Conservation (phyloP, 2,797 vertebrate genomes). For the Chaetodon trifasciatus region DNA sequence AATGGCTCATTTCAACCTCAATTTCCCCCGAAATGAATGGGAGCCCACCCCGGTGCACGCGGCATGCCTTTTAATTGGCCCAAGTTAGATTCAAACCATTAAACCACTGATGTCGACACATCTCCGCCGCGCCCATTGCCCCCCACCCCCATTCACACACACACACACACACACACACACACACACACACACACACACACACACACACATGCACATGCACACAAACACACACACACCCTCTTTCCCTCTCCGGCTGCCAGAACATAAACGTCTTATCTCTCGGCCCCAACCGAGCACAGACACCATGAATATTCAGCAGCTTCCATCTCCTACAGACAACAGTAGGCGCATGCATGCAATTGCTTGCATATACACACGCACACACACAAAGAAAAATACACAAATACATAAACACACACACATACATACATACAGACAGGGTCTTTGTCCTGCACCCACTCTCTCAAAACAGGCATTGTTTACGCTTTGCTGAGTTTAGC, state of each 20-base stretch:
- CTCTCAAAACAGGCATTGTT: constrained; percentile 73
- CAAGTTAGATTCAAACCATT: constrained; percentile 87
- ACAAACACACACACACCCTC: constrained; percentile 33
- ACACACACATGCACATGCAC: constrained; percentile 21
- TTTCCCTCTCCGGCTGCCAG: constrained; percentile 64
- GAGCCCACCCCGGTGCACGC: constrained; percentile 78
- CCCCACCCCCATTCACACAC: constrained; percentile 22
- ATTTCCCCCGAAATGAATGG: constrained; percentile 87
- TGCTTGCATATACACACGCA: constrained; percentile 32
- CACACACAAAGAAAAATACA: constrained; percentile 13
- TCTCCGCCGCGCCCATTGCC: constrained; percentile 68
- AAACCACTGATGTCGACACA: constrained; percentile 85
- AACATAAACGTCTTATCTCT: constrained; percentile 80
- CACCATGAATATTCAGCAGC: constrained; percentile 83
- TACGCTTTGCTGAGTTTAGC: constrained; percentile 73
- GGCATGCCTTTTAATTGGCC: constrained; percentile 85
- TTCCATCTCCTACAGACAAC: constrained; percentile 75
- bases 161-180: constrained; percentile 24
- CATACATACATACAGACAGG: constrained; percentile 22
- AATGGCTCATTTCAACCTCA: constrained; percentile 88
- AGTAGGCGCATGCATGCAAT: constrained; percentile 51
- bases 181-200: constrained; percentile 26
- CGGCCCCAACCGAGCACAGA: constrained; percentile 74
- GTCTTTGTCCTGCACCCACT: constrained; percentile 63
- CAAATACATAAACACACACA: constrained; percentile 34